Base-by-base conservation (phyloP, 2,113 vertebrate species). In the Mirza zaza region DNA sequence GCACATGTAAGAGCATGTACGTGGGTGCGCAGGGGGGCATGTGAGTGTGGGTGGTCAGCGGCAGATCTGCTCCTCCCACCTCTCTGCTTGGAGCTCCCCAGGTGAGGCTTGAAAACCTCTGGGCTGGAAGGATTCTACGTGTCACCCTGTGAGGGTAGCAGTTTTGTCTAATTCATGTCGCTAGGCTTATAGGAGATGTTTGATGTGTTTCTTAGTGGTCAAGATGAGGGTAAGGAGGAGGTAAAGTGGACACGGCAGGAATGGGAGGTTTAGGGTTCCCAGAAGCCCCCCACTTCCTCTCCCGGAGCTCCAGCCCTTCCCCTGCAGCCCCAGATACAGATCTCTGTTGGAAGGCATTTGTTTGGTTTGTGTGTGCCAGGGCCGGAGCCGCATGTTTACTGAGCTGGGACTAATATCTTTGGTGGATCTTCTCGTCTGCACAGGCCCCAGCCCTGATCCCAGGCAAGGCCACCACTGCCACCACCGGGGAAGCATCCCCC, bases 281-380 rank as follows among this genome's bases (percentile, higher is more conserved):
- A 0, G 20, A 48, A 7, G 73, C n/a, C 34, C 23, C 15, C 57
- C 27, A n/a, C 12, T 1, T 17, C 42, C 7, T 6, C 1, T 17
- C 42, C 8, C 6, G 12, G 18, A 63, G 55, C 63, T 81, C 77
- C 7, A 36, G 18, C 1, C n/a, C 48, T 85, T 59, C 65, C 45
- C 91, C 36, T 34, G 34, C 75, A 59, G 8, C 36, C 21, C 29
- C 39, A 79, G 79, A 73, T 9, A 52, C 15, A 1, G 36, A 65
- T 52, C 59, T 55, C 34, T 42, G 39, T 63, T 39, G 52, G 50
- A 81, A 71, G 36, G 21, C 11, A 4, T 61, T 29, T 86, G 39
- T 73, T 67, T 81, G 85, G 79, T 68, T 63, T 90, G 17, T 17
- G 48, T 39, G 63, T 29, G 11, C 10, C 20, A 32, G 45, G 50